Evolutionary conservation across 2,113 vertebrate genomes (phyloP).

Genomic region (Rostratula benghalensis): DNA sequence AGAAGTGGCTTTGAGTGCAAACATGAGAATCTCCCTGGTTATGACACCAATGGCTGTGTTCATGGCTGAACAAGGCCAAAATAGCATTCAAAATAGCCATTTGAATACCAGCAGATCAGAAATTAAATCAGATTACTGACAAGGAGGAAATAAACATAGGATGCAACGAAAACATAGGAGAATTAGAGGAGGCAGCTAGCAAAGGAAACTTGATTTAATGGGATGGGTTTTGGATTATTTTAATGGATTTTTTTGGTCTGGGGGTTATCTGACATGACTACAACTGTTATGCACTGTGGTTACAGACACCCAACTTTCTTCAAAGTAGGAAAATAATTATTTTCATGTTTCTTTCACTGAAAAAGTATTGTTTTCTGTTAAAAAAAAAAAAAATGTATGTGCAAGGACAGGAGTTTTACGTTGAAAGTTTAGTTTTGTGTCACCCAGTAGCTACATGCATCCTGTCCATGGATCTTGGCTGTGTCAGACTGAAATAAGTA

Average conservation of each 20-base stretch:
- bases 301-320: background rate
- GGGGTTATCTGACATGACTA: background rate
- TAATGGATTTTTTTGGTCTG: background rate
- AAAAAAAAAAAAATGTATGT: background rate
- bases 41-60: background rate
- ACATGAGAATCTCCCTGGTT: background rate
- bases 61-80: background rate
- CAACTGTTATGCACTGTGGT: background rate
- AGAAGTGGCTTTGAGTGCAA: background rate
- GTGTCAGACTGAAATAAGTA: background rate
- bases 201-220: background rate
- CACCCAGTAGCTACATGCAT: background rate
- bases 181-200: background rate
- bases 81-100: background rate
- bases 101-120: background rate
- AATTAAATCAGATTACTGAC: background rate
- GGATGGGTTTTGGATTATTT: background rate
- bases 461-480: background rate
- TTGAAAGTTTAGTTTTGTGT: background rate
- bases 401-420: background rate
- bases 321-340: background rate
- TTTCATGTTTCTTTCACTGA: background rate
- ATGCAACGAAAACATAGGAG: background rate
- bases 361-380: background rate
- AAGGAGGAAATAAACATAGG: background rate